A percentile compares a stretch with the other conserved stretches of the same genome.
Conservation (phyloP, 1,140 invertebrate genomes). For the Macrotrachela quadricornifera region DNA sequence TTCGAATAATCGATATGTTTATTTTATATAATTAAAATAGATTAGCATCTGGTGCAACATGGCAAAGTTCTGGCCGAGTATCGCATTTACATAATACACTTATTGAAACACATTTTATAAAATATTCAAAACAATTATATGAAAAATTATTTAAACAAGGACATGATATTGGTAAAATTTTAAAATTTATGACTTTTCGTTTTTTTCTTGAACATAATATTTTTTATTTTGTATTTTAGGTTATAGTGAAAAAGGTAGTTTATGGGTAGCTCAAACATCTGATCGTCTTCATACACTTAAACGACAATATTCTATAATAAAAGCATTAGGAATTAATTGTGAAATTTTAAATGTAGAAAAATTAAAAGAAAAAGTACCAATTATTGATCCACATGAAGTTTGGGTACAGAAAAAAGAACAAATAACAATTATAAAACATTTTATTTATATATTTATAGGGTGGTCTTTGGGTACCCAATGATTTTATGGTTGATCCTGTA, state of each 20-base stretch:
- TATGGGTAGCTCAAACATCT: not conserved
- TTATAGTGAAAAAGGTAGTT: not conserved
- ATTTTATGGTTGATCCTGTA: slow-evolving; percentile 73
- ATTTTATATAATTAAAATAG: too few species aligned
- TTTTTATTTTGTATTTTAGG: not conserved
- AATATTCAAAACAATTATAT: slow-evolving; percentile 61
- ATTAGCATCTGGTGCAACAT: too few species aligned
- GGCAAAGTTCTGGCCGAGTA: too few species aligned
- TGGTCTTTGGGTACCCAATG: slow-evolving; percentile 71
- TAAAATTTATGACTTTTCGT: too few species aligned
- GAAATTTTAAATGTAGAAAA: not conserved
- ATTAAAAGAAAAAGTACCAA: too few species aligned
- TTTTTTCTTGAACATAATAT: slow-evolving; percentile 15
- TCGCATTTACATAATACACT: slow-evolving; percentile 20
- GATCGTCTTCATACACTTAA: not conserved
- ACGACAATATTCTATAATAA: not conserved
- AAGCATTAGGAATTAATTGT: not conserved
- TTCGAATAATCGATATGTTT: too few species aligned
- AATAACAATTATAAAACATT: too few species aligned
- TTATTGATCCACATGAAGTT: too few species aligned
- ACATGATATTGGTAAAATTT: slow-evolving; percentile 38
- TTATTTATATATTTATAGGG: slow-evolving; percentile 32
- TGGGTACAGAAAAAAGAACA: too few species aligned
- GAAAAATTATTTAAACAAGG: slow-evolving; percentile 54
- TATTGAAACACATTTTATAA: slow-evolving; percentile 53